Evolutionary conservation across 2,113 vertebrate species (phyloP).

Genomic region (Pithys albifrons): DNA sequence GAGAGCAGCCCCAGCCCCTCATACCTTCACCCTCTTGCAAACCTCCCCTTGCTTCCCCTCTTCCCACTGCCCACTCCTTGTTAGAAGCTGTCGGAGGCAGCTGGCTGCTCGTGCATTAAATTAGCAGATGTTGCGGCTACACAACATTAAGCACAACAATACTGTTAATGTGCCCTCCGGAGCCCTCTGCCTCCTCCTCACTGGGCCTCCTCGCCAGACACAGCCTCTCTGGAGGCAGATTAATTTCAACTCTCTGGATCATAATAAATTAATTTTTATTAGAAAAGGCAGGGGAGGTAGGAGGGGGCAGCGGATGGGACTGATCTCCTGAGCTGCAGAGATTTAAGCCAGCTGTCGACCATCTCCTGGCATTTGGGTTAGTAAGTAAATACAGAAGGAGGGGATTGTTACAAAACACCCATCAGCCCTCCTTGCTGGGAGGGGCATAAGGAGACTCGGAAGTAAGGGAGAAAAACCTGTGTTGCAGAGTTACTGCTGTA

Average conservation of each 20-base stretch:
- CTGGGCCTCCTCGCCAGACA: conserved; percentile 34
- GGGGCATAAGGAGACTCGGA: neutral
- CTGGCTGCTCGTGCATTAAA: conserved; percentile 72
- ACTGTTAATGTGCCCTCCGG: conserved; percentile 65
- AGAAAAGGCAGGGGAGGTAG: conserved; percentile 20
- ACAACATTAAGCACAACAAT: conserved; percentile 67
- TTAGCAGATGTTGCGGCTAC: conserved; percentile 70
- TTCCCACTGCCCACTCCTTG: conserved; percentile 34
- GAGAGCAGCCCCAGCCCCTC: neutral
- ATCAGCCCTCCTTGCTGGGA: neutral
- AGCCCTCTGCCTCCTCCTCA: conserved; percentile 54
- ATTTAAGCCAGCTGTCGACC: conserved; percentile 70
- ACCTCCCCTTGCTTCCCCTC: neutral
- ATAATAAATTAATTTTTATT: conserved; percentile 90
- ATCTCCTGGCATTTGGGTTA: conserved; percentile 64
- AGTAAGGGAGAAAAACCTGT: neutral
- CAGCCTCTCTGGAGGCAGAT: conserved; percentile 70
- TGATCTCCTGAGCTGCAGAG: conserved; percentile 75
- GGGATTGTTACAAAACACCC: neutral
- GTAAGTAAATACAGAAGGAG: conserved; percentile 50
- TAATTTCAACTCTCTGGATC: conserved; percentile 83
- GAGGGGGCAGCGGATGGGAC: neutral
- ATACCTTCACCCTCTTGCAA: neutral
- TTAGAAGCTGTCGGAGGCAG: conserved; percentile 64
- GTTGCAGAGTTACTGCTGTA: neutral